phyloP scores from a whole-genome alignment of 2,113 vertebrate genomes.

The Dicentrarchus labrax region DNA sequence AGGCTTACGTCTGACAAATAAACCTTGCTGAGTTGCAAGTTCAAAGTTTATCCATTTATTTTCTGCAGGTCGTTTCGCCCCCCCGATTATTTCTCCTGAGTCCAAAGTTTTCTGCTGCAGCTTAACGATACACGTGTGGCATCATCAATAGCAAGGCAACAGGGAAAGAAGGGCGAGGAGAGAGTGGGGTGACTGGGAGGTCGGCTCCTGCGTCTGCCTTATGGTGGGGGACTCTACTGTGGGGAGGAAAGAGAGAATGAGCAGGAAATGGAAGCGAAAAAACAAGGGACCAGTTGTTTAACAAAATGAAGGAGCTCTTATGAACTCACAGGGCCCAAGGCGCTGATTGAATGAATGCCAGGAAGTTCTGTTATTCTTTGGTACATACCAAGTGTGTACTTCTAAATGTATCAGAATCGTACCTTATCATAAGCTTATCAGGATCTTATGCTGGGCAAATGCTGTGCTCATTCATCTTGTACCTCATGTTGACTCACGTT shows the following conservation, averaged over 20 bases:
- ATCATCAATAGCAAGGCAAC: constrained; percentile 10
- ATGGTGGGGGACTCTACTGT: not conserved
- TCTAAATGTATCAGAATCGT: not conserved
- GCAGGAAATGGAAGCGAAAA: not conserved
- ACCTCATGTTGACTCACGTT: not conserved
- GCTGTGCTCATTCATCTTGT: not conserved
- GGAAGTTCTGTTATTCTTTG: not conserved
- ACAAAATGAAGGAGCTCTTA: not conserved
- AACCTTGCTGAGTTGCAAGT: constrained; percentile 63
- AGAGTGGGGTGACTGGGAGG: constrained; percentile 38
- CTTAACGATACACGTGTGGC: constrained; percentile 41
- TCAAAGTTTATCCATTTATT: constrained; percentile 65
- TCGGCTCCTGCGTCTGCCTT: not conserved
- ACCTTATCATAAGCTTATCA: too few relatives aligned
- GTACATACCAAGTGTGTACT: too few relatives aligned
- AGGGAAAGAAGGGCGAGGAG: not conserved
- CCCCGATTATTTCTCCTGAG: constrained; percentile 41
- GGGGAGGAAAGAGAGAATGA: constrained; percentile 3
- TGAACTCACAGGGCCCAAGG: not conserved
- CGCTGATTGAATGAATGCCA: not conserved
- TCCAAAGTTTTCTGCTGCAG: constrained; percentile 45
- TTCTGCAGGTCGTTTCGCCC: constrained; percentile 25
- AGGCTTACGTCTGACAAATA: constrained; percentile 64
- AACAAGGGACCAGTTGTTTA: not conserved
- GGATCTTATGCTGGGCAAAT: not conserved